Evolutionary conservation across 2,888 invertebrate genomes (phyloP).

Genomic region (Bombyx huttoni): DNA sequence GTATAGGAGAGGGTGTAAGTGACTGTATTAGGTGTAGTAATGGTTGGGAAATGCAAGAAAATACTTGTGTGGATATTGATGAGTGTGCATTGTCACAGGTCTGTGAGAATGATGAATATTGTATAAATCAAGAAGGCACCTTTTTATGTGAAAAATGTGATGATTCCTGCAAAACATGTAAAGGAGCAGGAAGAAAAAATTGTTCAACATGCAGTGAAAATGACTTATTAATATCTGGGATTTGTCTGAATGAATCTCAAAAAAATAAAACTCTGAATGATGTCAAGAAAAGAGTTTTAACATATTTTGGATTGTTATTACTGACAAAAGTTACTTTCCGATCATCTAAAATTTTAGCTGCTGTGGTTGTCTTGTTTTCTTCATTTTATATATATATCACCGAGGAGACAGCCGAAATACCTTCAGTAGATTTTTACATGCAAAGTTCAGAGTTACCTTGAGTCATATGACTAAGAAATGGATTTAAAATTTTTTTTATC

Average conservation of each 20-base stretch:
- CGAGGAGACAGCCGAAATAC: constrained; percentile 27
- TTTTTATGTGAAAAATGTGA: constrained; percentile 86
- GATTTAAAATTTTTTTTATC: too few relatives aligned
- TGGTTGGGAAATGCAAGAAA: constrained; percentile 82
- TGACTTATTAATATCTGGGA: constrained; percentile 35
- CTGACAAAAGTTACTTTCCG: constrained; percentile 28
- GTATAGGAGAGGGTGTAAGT: constrained; percentile 79
- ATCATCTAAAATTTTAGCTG: constrained; percentile 25
- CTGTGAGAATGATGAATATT: constrained; percentile 81
- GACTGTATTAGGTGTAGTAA: constrained; percentile 65
- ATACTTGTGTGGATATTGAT: constrained; percentile 86
- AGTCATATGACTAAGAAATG: not conserved
- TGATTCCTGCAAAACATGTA: constrained; percentile 84
- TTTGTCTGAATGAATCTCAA: constrained; percentile 34
- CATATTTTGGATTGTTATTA: constrained; percentile 36
- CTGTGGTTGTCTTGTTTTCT: constrained; percentile 27
- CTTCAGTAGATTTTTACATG: constrained; percentile 18
- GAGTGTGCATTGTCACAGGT: constrained; percentile 77
- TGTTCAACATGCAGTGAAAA: constrained; percentile 80
- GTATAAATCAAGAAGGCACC: constrained; percentile 89
- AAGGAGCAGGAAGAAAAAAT: constrained; percentile 88
- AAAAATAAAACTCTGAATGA: constrained; percentile 28
- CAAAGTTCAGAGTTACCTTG: not conserved
- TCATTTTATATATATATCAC: constrained; percentile 35
- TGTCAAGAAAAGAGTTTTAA: constrained; percentile 23